Evolutionary conservation across 2,113 vertebrate genomes (phyloP).

Genomic region (Pachyramphus minor): DNA sequence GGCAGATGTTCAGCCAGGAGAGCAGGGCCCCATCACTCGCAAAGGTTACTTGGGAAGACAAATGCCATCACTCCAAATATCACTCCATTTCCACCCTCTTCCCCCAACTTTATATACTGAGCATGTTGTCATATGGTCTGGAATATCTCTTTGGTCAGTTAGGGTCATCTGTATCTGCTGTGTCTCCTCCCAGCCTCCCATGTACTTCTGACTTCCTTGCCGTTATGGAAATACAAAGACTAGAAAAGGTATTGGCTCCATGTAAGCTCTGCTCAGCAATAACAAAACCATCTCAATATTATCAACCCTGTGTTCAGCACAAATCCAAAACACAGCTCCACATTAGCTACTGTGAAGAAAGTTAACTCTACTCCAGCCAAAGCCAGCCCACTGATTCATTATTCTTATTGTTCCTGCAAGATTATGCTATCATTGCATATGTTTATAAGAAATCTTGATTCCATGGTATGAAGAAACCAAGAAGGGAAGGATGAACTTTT

Average conservation of each 20-base stretch:
- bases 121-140: too few relatives aligned
- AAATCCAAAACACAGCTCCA: neutral
- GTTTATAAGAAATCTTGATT: neutral
- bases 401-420: neutral
- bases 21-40: accelerated
- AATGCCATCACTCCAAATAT: accelerated
- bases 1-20: neutral
- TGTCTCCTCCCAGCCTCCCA: neutral
- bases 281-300: neutral
- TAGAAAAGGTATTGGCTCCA: neutral
- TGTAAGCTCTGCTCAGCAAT: neutral
- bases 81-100: neutral
- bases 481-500: neutral
- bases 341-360: neutral
- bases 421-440: neutral
- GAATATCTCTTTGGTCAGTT: neutral
- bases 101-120: too few relatives aligned
- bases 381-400: neutral
- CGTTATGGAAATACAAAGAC: accelerated
- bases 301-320: accelerated
- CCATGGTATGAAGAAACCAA: neutral
- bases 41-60: neutral
- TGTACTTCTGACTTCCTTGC: accelerated
- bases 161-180: neutral
- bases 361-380: neutral